Evolutionary conservation across 2,113 vertebrate species (phyloP).

Genomic region (Shinisaurus crocodilurus): DNA sequence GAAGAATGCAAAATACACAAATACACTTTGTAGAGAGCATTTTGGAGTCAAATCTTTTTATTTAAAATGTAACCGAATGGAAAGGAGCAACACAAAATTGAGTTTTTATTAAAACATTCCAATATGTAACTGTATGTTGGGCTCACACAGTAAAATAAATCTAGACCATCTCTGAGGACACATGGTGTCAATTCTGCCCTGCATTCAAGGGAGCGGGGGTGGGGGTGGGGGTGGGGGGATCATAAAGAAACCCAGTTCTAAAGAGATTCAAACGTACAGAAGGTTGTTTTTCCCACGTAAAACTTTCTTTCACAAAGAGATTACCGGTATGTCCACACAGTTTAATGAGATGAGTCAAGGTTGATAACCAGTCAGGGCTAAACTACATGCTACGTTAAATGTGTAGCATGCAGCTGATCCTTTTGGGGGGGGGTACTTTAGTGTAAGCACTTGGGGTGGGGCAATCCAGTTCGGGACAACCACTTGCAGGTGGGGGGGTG

Average conservation of each 20-base stretch:
- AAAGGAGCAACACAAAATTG: neutral
- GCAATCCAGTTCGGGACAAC: no score
- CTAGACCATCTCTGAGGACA: neutral
- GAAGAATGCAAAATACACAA: neutral
- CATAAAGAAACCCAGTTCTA: neutral
- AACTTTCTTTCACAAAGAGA: neutral
- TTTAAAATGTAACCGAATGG: neutral
- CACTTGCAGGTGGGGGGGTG: no score
- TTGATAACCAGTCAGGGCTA: neutral
- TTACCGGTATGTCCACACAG: neutral
- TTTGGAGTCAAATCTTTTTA: neutral
- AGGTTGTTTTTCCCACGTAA: neutral
- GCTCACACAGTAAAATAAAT: neutral
- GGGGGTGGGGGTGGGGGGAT: neutral
- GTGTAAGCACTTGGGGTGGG: no score
- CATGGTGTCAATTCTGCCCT: constrained; percentile 6
- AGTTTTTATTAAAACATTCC: constrained; percentile 21
- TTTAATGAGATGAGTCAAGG: neutral
- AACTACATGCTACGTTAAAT: no score
- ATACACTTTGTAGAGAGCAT: neutral
- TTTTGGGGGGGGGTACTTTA: no score
- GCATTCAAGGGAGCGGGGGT: neutral
- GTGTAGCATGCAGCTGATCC: no score
- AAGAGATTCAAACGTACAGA: neutral
- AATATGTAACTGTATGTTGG: neutral